Evolutionary conservation across 2,113 vertebrate genomes (phyloP).

Genomic region (Todiramphus saurophagus): DNA sequence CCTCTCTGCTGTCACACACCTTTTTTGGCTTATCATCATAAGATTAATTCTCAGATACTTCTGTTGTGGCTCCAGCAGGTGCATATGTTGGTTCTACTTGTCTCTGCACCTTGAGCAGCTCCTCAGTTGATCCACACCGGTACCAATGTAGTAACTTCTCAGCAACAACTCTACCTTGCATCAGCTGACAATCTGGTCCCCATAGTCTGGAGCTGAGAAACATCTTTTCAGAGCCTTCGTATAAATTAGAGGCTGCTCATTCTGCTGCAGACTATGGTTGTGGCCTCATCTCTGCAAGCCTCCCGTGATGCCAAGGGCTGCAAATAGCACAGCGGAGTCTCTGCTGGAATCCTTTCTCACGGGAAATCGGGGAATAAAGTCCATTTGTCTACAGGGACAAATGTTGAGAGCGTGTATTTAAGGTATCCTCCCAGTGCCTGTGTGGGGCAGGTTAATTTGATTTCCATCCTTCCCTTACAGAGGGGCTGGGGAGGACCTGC

Average conservation of each 20-base stretch:
- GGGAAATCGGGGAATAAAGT: background rate
- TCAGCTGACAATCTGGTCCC: background rate
- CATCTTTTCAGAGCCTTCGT: background rate
- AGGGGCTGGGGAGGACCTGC: background rate
- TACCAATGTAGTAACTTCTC: background rate
- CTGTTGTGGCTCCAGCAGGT: background rate
- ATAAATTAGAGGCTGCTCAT: background rate
- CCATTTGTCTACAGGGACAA: background rate
- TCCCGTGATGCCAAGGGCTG: background rate
- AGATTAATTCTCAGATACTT: background rate
- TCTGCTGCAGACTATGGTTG: accelerated
- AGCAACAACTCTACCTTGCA: accelerated
- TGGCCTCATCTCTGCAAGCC: background rate
- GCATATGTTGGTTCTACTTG: background rate
- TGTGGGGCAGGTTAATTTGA: background rate
- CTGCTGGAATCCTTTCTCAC: background rate
- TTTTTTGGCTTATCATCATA: background rate
- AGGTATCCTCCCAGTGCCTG: background rate
- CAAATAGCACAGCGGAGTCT: background rate
- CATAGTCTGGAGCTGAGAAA: background rate
- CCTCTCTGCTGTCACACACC: background rate
- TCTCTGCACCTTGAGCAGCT: background rate
- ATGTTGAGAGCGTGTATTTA: accelerated
- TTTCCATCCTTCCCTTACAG: background rate
- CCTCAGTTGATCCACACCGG: background rate